Percentiles rank a stretch among this genome's conserved stretches.
Evolutionary conservation across 2,113 vertebrate species (phyloP).

Genomic region (Thalassoma bifasciatum): DNA sequence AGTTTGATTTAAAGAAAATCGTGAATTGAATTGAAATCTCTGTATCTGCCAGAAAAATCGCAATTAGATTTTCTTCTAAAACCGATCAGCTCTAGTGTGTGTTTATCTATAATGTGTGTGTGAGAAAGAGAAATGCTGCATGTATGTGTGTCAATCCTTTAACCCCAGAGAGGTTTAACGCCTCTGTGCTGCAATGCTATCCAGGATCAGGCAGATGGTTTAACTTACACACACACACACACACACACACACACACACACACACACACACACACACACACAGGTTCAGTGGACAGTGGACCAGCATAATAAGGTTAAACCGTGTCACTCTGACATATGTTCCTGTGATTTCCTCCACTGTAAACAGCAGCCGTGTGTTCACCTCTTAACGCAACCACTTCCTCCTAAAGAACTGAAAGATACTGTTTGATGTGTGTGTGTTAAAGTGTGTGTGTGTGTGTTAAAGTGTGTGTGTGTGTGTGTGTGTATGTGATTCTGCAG

Average conservation of each 20-base stretch:
- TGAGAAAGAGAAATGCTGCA: background rate
- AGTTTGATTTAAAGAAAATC: too few species aligned
- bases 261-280: slow-evolving; percentile 18
- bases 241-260: slow-evolving; percentile 32
- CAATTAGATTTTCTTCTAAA: too few species aligned
- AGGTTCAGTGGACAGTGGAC: background rate
- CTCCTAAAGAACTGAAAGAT: slow-evolving; percentile 7
- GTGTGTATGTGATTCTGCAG: slow-evolving; percentile 10
- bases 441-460: slow-evolving; percentile 12
- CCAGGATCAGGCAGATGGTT: slow-evolving; percentile 65
- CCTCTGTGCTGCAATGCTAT: slow-evolving; percentile 24
- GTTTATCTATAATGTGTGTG: slow-evolving; percentile 13
- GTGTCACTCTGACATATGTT: slow-evolving; percentile 47
- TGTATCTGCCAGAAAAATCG: too few species aligned
- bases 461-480: slow-evolving; percentile 4
- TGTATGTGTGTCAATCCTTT: slow-evolving; percentile 62
- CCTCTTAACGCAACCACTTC: slow-evolving; percentile 12
- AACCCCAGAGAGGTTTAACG: slow-evolving; percentile 59
- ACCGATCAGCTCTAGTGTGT: too few species aligned
- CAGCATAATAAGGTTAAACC: slow-evolving; percentile 41
- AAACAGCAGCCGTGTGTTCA: background rate
- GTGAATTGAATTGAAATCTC: too few species aligned
- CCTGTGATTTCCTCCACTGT: slow-evolving; percentile 16
- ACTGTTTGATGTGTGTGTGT: slow-evolving; percentile 17
- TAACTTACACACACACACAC: slow-evolving; percentile 1